A percentile compares a stretch with the other conserved stretches of the same genome.
These are phyloP conservation scores for Microtus pennsylvanicus DNA, from an alignment of 2,113 vertebrate genomes.

Conservation along the genomic window DNA sequence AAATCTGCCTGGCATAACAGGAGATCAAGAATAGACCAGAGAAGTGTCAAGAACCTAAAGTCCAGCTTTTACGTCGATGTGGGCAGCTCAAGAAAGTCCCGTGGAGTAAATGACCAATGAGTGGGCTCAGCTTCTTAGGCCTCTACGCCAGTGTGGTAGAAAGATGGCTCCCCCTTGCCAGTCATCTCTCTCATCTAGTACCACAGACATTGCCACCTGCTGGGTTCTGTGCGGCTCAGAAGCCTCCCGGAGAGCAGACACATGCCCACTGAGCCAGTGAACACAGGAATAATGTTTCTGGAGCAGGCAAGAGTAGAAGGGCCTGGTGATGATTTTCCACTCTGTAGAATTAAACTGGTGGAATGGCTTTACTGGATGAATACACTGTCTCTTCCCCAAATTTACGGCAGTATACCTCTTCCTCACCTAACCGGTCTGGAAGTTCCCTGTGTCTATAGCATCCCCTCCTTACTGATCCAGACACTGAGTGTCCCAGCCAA, in stretches of 20 bases:
- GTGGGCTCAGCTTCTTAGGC: background rate
- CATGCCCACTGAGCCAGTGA: background rate
- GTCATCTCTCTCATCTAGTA: background rate
- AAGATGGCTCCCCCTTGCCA: accelerated
- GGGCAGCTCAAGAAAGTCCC: background rate
- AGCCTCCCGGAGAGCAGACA: background rate
- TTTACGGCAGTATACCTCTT: background rate
- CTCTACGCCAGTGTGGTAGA: background rate
- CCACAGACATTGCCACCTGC: background rate
- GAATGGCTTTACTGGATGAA: background rate
- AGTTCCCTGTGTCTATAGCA: background rate
- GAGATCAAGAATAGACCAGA: background rate
- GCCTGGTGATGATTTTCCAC: background rate
- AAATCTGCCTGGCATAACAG: background rate
- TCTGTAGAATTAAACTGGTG: background rate
- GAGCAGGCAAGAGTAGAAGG: background rate
- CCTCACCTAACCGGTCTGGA: background rate
- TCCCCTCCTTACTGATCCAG: background rate
- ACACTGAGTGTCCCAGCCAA: background rate
- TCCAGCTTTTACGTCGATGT: background rate
- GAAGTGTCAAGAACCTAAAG: background rate
- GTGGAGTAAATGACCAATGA: background rate
- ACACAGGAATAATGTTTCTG: background rate
- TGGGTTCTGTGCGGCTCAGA: background rate
- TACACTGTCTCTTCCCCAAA: background rate